Base-by-base conservation (phyloP, 2,797 vertebrate species). In the Tamandua tetradactyla region DNA sequence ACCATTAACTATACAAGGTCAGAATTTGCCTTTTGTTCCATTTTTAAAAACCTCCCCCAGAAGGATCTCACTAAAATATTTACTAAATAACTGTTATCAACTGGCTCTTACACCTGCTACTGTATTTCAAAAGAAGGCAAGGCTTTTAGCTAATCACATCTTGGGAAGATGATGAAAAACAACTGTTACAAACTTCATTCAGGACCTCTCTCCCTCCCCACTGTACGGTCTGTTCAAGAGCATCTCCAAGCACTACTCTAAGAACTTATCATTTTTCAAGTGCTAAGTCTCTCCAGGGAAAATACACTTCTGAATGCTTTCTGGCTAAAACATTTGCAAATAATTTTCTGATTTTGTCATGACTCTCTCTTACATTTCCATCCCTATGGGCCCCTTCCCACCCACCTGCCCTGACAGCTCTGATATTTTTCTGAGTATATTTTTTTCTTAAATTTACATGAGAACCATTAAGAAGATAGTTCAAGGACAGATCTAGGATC, bases 41-140 rank as follows among this genome's bases (percentile, higher is more conserved):
- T 80, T 79, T 87, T 72, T 47, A 55, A 82, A 57, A 66, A 22
- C 72, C 44, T 91, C 57, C 82, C 5, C 37, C 27, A 32, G 71
- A 80, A 84, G n/a, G 17, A 64, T 52, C 8, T 79, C 59, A 27
- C 75, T 80, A 55, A 69, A 87, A 47, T 47, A 93, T 89, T 40
- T 61, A 17, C 64, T 66, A 74, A 94, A 35, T 84, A 84, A 76
- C 57, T 69, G 30, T 55, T 83, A 69, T 69, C 47, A 32, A n/a
- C 27, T 78, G 23, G 18, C 27, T 85, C 32, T 92, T 81, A 49
- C 1, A 76, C 61, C 62, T 71, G 57, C n/a, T 62, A 10, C 15
- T 96, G 52, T 32, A 8, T 82, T 93, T 94, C 80, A 88, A 71
- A 47, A 32, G 71, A 94, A 74, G 32, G 52, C 75, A 52, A 55